phyloP scores from a whole-genome alignment of 2,113 vertebrate species.

The Clinocottus analis region DNA sequence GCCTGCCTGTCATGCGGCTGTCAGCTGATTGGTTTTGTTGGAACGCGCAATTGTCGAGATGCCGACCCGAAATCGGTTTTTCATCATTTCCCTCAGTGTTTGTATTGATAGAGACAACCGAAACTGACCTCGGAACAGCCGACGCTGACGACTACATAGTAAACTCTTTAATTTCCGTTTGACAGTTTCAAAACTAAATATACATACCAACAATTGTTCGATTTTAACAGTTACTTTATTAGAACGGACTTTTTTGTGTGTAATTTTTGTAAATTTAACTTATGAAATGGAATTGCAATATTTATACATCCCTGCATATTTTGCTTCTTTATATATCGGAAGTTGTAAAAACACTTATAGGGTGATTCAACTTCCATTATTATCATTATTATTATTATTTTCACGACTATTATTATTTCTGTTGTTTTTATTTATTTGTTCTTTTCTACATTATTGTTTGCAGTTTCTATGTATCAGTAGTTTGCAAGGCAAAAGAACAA shows the following conservation, averaged over 20 bases:
- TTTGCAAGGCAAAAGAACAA: not conserved
- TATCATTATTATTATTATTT: not conserved
- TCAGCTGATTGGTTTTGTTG: conserved; percentile 82
- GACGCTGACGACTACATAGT: not conserved
- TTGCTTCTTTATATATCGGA: not conserved
- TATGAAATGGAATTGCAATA: not conserved
- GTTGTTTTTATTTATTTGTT: not conserved
- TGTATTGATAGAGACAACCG: not conserved
- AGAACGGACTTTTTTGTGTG: not conserved
- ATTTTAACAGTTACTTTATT: not conserved
- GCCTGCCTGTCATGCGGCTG: conserved; percentile 81
- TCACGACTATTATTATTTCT: not conserved
- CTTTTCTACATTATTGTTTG: not conserved
- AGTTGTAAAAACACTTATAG: not conserved
- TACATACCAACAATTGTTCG: not conserved
- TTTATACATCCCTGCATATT: not conserved
- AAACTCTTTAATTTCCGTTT: conserved; percentile 13
- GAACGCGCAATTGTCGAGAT: not conserved
- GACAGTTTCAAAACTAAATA: not conserved
- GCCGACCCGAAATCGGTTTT: conserved; percentile 44
- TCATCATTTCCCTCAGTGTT: fast-evolving
- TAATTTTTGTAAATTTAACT: not conserved
- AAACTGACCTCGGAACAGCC: conserved; percentile 46
- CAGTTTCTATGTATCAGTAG: not conserved
- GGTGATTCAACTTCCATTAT: not conserved